Evolutionary conservation across 2,888 invertebrate genomes (phyloP), one percentile per base, ranked within the genome.

Genomic region (Antheraea yamamai): DNA sequence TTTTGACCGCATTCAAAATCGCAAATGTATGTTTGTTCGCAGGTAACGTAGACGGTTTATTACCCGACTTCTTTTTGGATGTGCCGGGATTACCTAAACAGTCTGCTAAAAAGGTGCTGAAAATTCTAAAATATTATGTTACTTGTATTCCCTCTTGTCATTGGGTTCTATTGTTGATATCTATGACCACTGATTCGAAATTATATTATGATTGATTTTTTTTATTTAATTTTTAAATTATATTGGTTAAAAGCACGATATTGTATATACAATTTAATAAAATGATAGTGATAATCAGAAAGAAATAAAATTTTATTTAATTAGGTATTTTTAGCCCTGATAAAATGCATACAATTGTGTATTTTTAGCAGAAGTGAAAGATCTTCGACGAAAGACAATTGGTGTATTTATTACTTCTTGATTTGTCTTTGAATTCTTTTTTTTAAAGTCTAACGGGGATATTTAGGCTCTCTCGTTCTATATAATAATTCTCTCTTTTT

Each of bases 11-110:
- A 75, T 77, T 79, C 82, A 76, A 84, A 83, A 82, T 83, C 79
- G 82, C 82, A 78, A 76, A 79, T 81, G 80, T 86, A 81, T 86
- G 79, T 91, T 92, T 92, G 89, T 93, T 92, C 93, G 78, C 91
- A 96, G 96, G 95, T 84, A 95, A 96, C 87, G 87, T 95, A 81
- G 94, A 96, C 77, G 95, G 96, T 79, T 94, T 99, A 79, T 96
- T 98, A 96, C 96, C 96, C 0, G 99, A 99, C 93, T 98, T 98
- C 94, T 99, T 99, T 95, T 93, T 99, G 91, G 98, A 94, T 73
- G 85, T 85, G 77, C 90, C 87, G 78, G 89, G 82, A 70, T 84
- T 83, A 76, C 82, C 81, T 78, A 82, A 82, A 77, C 77, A 76
- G 78, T 81, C 83, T 73, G 79, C 83, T 73, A 88, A 85, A 84